Conservation (phyloP, 2,888 invertebrate genomes). For the Schrankia costaestrigalis region DNA sequence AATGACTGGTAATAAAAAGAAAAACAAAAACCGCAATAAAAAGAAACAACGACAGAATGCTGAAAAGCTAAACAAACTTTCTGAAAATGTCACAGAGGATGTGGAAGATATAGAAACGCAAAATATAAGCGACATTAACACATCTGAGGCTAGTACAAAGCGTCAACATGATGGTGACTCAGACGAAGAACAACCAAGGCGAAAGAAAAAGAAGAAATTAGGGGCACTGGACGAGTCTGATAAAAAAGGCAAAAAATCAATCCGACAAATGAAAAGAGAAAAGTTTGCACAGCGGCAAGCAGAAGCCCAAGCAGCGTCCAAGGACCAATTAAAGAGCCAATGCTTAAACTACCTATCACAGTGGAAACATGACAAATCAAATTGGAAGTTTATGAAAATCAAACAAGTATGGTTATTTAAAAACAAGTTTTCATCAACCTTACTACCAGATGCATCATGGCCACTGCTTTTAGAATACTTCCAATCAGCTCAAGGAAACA, state of each 20-base stretch:
- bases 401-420: constrained; percentile 88
- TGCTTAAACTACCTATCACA: constrained; percentile 84
- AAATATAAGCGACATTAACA: constrained; percentile 14
- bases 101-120: constrained; percentile 22
- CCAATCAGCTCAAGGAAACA: constrained; percentile 84
- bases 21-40: constrained; percentile 41
- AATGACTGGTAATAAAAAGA: constrained; percentile 45
- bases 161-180: constrained; percentile 41
- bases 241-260: constrained; percentile 79
- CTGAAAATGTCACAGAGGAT: constrained; percentile 16
- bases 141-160: constrained; percentile 22
- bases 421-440: constrained; percentile 82
- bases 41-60: constrained; percentile 26
- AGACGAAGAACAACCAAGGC: constrained; percentile 48
- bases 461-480: constrained; percentile 85
- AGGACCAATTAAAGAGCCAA: constrained; percentile 79
- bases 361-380: constrained; percentile 85
- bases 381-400: constrained; percentile 91
- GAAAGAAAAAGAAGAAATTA: constrained; percentile 58
- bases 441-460: constrained; percentile 83
- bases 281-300: constrained; percentile 80
- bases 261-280: constrained; percentile 83
- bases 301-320: constrained; percentile 74
- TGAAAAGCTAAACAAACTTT: background rate
- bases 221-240: constrained; percentile 46